These are phyloP conservation scores for Eupithecia subfuscata DNA, from an alignment of 2,888 invertebrate genomes.

Conservation along the genomic window DNA sequence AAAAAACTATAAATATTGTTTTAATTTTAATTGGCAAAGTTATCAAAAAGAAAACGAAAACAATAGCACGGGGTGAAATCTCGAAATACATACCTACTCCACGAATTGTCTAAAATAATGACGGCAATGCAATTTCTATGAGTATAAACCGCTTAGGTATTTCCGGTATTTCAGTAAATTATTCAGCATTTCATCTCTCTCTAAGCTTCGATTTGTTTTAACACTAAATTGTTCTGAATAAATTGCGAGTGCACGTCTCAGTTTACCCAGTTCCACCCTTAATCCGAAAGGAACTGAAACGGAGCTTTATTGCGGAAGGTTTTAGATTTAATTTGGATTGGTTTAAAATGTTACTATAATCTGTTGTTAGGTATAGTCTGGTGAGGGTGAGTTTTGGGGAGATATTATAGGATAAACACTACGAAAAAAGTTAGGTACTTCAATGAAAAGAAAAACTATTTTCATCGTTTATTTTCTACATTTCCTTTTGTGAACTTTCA, in stretches of 20 bases:
- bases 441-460: neutral
- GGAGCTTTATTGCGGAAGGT: neutral
- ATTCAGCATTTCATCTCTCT: slow-evolving; percentile 26
- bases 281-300: neutral
- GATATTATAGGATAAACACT: too few relatives aligned
- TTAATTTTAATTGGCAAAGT: too few relatives aligned
- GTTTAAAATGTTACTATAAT: neutral
- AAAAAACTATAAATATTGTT: too few relatives aligned
- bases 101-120: too few relatives aligned
- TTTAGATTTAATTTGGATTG: neutral
- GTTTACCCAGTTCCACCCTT: neutral
- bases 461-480: too few relatives aligned
- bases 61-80: too few relatives aligned
- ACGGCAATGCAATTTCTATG: too few relatives aligned
- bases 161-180: slow-evolving; percentile 2
- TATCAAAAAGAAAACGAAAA: too few relatives aligned
- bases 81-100: too few relatives aligned
- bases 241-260: slow-evolving; percentile 20
- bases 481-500: too few relatives aligned
- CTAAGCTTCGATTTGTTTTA: slow-evolving; percentile 33
- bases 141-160: neutral
- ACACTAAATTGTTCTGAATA: slow-evolving; percentile 34
- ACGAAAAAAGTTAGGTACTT: neutral
- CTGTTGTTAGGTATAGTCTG: neutral
- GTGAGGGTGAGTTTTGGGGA: neutral